Conservation (phyloP, 2,113 vertebrate species). For the Heterotilapia buettikoferi region DNA sequence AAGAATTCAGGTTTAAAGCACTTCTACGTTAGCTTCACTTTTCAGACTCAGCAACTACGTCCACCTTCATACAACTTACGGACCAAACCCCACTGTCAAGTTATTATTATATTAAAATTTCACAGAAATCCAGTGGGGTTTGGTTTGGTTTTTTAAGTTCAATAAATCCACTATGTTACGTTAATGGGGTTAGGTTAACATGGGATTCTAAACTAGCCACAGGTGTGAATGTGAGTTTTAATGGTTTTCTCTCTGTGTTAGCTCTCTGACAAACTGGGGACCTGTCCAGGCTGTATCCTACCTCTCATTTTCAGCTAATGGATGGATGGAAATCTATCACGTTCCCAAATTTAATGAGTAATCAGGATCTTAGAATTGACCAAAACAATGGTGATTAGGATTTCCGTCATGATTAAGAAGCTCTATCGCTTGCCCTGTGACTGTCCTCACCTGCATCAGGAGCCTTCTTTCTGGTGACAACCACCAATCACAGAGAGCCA, state of each 20-base stretch:
- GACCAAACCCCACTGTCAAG: not conserved
- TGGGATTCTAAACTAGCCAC: no score
- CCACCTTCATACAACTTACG: not conserved
- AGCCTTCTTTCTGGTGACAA: slow-evolving; percentile 79
- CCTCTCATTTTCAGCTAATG: no score
- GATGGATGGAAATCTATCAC: no score
- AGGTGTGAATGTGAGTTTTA: no score
- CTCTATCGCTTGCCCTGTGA: not conserved
- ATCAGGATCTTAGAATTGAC: not conserved
- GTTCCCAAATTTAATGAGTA: not conserved
- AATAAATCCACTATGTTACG: not conserved
- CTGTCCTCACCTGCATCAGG: slow-evolving; percentile 59
- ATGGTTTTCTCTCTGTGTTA: no score
- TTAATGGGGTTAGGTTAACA: no score
- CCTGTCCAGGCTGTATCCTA: no score
- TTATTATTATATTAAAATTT: not conserved
- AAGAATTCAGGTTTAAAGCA: not conserved
- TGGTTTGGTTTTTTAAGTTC: not conserved
- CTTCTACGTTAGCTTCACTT: not conserved
- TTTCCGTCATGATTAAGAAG: not conserved
- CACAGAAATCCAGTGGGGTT: not conserved
- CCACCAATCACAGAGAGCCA: slow-evolving; percentile 81
- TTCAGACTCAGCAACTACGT: not conserved
- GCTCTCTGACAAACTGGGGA: no score
- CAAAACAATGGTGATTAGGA: not conserved